Conservation (phyloP, 2,888 invertebrate genomes). For the Andrena hattorfiana region DNA sequence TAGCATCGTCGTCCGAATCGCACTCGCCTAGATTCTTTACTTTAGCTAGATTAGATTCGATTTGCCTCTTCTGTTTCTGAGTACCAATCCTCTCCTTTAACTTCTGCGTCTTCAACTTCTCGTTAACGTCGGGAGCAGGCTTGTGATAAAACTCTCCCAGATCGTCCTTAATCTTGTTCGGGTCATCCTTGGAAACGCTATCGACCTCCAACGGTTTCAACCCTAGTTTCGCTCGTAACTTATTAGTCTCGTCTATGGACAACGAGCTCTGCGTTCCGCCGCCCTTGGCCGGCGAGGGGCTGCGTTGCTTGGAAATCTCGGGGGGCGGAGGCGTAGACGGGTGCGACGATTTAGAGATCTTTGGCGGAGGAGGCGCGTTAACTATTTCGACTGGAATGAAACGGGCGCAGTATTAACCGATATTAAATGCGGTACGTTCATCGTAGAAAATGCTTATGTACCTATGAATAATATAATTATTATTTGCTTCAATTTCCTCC, state of each 20-base stretch:
- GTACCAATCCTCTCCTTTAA: constrained; percentile 92
- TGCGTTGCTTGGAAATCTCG: constrained; percentile 76
- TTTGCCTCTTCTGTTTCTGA: constrained; percentile 91
- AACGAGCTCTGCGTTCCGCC: constrained; percentile 87
- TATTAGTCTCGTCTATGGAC: constrained; percentile 95
- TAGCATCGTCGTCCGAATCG: constrained; percentile 90
- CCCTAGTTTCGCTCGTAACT: constrained; percentile 95
- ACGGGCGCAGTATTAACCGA: constrained; percentile 47
- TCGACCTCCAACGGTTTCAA: constrained; percentile 94
- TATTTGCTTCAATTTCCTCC: constrained; percentile 51
- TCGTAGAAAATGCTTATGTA: constrained; percentile 60
- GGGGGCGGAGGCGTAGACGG: constrained; percentile 81
- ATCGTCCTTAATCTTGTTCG: constrained; percentile 85
- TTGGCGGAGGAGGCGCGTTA: constrained; percentile 84
- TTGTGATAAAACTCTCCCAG: constrained; percentile 95
- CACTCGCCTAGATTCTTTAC: constrained; percentile 89
- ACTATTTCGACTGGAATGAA: constrained; percentile 81
- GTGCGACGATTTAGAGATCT: constrained; percentile 81
- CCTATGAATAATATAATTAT: constrained; percentile 57
- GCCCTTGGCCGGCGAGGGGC: constrained; percentile 76
- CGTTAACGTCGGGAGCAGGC: constrained; percentile 91
- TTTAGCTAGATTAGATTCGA: constrained; percentile 89
- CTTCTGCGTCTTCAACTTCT: constrained; percentile 92
- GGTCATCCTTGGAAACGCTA: constrained; percentile 76
- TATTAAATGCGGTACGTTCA: constrained; percentile 39